phyloP scores from a whole-genome alignment of 2,113 vertebrate species.

The Phyllostomus hastatus region DNA sequence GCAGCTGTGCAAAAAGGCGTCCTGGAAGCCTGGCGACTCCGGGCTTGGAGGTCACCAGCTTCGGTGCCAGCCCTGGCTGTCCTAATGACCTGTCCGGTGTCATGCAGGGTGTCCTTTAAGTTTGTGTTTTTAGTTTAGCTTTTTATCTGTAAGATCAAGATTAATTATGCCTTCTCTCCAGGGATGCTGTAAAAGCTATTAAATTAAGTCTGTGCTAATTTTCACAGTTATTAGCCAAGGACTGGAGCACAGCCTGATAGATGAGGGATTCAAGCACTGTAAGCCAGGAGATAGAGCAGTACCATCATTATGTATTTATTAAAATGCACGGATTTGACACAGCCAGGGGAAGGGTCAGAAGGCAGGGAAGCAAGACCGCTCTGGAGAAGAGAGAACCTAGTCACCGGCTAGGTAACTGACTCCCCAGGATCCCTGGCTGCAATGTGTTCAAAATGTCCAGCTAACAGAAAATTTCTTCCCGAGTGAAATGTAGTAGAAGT shows the following conservation, averaged over 20 bases:
- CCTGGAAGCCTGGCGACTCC: not conserved
- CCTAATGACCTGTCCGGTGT: not conserved
- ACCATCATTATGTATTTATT: rapidly evolving
- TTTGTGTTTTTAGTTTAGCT: not conserved
- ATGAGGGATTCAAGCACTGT: not conserved
- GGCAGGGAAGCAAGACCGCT: not conserved
- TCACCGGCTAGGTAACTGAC: rapidly evolving
- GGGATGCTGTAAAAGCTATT: not conserved
- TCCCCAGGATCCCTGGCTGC: too few relatives aligned
- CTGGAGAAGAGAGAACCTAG: not conserved
- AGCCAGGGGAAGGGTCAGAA: rapidly evolving
- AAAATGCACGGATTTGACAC: not conserved
- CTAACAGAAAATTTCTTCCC: not conserved
- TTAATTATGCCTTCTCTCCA: not conserved
- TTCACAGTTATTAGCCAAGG: not conserved
- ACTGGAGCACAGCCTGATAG: not conserved
- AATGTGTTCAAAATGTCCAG: not conserved
- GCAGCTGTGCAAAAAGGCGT: not conserved
- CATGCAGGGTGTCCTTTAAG: not conserved
- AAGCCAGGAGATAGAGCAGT: not conserved
- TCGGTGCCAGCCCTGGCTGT: not conserved
- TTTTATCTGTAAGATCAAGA: not conserved
- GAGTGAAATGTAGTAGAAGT: not conserved
- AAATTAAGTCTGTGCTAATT: not conserved
- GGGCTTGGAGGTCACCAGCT: not conserved